phyloP scores from a whole-genome alignment of 64 coral and sea anemone genomes.

The Actinia equina region DNA sequence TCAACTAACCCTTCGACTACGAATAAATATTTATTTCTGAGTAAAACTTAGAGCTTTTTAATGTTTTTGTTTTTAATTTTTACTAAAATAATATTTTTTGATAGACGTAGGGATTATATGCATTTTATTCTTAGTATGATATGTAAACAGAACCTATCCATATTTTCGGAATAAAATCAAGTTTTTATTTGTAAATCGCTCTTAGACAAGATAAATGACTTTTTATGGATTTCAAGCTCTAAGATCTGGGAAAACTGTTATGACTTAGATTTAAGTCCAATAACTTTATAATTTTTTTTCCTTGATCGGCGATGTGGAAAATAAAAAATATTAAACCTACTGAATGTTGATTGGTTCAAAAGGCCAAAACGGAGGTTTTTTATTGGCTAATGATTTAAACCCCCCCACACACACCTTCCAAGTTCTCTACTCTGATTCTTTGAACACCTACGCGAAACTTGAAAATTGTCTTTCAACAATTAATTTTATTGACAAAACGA shows the following conservation, averaged over 20 bases:
- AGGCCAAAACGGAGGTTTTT: neutral
- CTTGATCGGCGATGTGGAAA: neutral
- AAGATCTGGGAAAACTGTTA: neutral
- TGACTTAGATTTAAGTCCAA: neutral
- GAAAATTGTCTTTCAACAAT: neutral
- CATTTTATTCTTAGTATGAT: too few relatives aligned
- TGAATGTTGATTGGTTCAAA: neutral
- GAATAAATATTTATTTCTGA: too few relatives aligned
- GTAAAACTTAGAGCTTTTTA: too few relatives aligned
- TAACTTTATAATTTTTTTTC: neutral
- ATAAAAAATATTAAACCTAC: neutral
- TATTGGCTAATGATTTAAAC: slow-evolving; percentile 1
- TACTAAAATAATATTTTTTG: too few relatives aligned
- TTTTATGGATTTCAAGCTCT: neutral
- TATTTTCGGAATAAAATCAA: too few relatives aligned
- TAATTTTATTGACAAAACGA: neutral
- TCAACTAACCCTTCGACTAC: too few relatives aligned
- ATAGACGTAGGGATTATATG: too few relatives aligned
- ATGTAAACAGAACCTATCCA: too few relatives aligned
- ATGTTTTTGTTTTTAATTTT: too few relatives aligned
- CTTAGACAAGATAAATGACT: neutral
- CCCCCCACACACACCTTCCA: neutral
- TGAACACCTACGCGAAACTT: neutral
- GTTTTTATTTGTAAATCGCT: neutral
- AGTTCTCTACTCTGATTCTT: too few relatives aligned